Evolutionary conservation across 37 sponge, comb jelly and placozoan species (phyloP), one percentile per base, ranked within the genome.

Genomic region (Hexactinellida sp.): DNA sequence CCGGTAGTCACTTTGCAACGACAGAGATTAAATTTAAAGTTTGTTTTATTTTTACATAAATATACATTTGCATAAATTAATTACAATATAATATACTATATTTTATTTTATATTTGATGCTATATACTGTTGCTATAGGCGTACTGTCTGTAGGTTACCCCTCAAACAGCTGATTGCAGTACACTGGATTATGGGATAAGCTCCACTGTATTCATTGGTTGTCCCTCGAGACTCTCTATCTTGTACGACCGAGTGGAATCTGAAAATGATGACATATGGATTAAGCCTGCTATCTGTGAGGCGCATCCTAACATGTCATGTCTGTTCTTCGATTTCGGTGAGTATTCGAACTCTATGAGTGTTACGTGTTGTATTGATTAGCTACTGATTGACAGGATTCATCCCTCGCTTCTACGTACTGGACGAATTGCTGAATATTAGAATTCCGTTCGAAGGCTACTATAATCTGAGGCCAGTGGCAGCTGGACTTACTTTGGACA

Each of bases 211-310:
- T 63, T 63, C 13, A 63, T 63, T n/a, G 76, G 76, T 23, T 63
- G 76, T 63, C 76, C 76, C 76, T 63, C 76, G 32, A 63, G 30
- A 21, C 76, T 63, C 32, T 63, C 76, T 63, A 63, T 63, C 30
- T 3, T 63, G 28, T 63, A 32, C 13, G 30, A 63, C 30, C 3
- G 13, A n/a, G 30, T 21, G 13, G 28, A 28, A n/a, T 63, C 76
- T 10, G 76, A 63, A 63, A n/a, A 25, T 25, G 34, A 63, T 28
- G 76, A 63, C 13, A 63, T 63, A 3, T 63, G 76, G 76, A 63
- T 63, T 7, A 63, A 63, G 34, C 76, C 76, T 21, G 34, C 21
- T 63, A 23, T 63, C 13, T 63, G 76, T 63, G 76, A 63, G 32
- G 76, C 25, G 34, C 21, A 63, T 23, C 76, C 76, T 63, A 63